Percentiles rank a stretch among this genome's conserved stretches.
phyloP scores from a whole-genome alignment of 1,140 invertebrate genomes.

The Bombus haemorrhoidalis region DNA sequence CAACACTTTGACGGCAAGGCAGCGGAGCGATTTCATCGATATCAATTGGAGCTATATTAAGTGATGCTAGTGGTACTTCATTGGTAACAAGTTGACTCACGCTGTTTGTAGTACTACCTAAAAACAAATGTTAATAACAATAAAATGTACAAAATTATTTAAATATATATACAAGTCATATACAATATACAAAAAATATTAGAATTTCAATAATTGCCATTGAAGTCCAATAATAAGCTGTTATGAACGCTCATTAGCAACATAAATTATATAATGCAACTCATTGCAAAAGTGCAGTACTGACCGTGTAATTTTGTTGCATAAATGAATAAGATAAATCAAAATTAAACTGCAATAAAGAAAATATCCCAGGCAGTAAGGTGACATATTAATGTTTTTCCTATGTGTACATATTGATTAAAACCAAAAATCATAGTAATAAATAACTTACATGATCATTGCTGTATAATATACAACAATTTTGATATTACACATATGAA shows the following conservation, averaged over 20 bases:
- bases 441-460: not conserved
- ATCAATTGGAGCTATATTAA: slow-evolving; percentile 80
- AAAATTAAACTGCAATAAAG: slow-evolving; percentile 15
- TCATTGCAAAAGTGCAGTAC: slow-evolving; percentile 40
- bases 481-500: not conserved
- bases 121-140: slow-evolving; percentile 62
- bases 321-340: slow-evolving; percentile 13
- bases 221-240: slow-evolving; percentile 50
- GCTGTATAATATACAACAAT: not conserved
- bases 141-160: slow-evolving; percentile 2
- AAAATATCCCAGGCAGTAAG: slow-evolving; percentile 19
- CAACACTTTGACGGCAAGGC: slow-evolving; percentile 73
- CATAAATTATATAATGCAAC: slow-evolving; percentile 37
- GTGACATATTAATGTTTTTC: not conserved
- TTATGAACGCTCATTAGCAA: slow-evolving; percentile 55
- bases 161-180: not conserved
- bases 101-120: slow-evolving; percentile 86
- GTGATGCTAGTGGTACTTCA: slow-evolving; percentile 85
- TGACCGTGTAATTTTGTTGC: slow-evolving; percentile 18
- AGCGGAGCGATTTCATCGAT: slow-evolving; percentile 80
- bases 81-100: slow-evolving; percentile 86
- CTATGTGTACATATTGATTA: slow-evolving; percentile 1
- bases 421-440: not conserved
- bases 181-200: slow-evolving; percentile 45
- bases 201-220: slow-evolving; percentile 52